Evolutionary conservation across 2,888 invertebrate genomes (phyloP).

Genomic region (Entomobrya proxima): DNA sequence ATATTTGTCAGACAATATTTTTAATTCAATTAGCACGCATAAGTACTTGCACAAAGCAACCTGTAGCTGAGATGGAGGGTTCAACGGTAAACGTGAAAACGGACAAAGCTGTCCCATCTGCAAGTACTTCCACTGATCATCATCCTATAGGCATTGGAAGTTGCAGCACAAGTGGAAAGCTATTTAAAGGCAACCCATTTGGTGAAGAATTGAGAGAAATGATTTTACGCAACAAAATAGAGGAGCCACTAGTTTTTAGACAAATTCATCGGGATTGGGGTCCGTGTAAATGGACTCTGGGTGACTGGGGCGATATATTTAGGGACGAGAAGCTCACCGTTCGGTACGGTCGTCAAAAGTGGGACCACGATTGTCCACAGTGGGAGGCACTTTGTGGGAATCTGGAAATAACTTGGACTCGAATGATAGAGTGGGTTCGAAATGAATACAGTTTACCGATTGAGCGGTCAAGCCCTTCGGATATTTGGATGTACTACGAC

Average conservation of each 20-base stretch:
- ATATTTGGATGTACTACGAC: conserved; percentile 89
- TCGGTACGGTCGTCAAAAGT: conserved; percentile 78
- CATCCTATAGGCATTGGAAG: not conserved
- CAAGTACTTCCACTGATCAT: not conserved
- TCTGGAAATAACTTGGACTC: conserved; percentile 81
- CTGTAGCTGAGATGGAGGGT: not conserved
- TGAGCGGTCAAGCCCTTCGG: conserved; percentile 71
- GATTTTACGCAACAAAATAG: conserved; percentile 64
- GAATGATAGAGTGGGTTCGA: conserved; percentile 80
- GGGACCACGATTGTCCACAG: conserved; percentile 81
- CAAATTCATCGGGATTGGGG: conserved; percentile 80
- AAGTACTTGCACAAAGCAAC: not conserved
- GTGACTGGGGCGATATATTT: conserved; percentile 82
- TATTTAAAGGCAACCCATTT: conserved; percentile 3
- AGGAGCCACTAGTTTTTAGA: conserved; percentile 71
- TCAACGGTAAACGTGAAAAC: not conserved
- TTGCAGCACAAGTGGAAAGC: not conserved
- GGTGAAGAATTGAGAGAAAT: conserved; percentile 54
- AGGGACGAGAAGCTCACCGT: conserved; percentile 81
- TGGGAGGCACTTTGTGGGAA: conserved; percentile 87
- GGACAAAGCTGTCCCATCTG: not conserved
- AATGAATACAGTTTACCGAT: conserved; percentile 54
- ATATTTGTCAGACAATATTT: conserved; percentile 12
- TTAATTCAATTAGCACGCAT: not conserved
- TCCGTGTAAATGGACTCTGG: conserved; percentile 81